Base-by-base conservation (phyloP, 2,113 vertebrate species). In the Python bivittatus region DNA sequence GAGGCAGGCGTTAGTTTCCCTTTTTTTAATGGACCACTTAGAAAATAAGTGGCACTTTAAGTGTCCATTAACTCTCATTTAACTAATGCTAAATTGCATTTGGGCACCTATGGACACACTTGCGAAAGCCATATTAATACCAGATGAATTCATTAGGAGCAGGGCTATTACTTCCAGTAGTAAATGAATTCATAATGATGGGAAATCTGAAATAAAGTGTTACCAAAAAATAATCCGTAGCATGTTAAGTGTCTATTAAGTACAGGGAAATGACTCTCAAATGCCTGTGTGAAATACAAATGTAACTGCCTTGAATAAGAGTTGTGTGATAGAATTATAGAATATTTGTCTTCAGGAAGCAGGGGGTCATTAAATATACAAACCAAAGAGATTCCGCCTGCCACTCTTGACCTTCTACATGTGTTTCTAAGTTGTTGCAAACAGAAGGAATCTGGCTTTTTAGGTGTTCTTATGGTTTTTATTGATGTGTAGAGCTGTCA, bases 21-120 rank as follows among this genome's bases (percentile, higher is more conserved):
- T 86, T 56, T 60, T 93, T 86, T 93, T 95, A 79, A 96, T 94
- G 91, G 95, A 96, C 95, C 92, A 90, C 96, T 96, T 92, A 92
- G 94, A 96, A 97, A 96, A 94, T 95, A 96, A 96, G 93, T 94
- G 91, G 91, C 91, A 94, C 93, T 96, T 96, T 92, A 93, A 96
- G 92, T 95, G 90, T 95, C 94, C 96, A 96, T 96, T 96, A 97
- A 95, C 90, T 96, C 91, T 95, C 94, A 88, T 96, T 96, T 96
- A 97, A 95, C 90, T 96, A 91, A 96, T 94, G 94, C 94, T 96
- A 92, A 95, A 96, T 94, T 96, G 93, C 87, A 88, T 85, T 95
- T 52, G 94, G 94, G 94, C 88, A 96, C 93, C 95, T 95, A 94
- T 94, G 96, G 95, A 89, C 88, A 90, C 6, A 29, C 89, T 96